Evolutionary conservation across 2,113 vertebrate species (phyloP), one percentile per base, ranked within the genome.

Genomic region (Eublepharis macularius): DNA sequence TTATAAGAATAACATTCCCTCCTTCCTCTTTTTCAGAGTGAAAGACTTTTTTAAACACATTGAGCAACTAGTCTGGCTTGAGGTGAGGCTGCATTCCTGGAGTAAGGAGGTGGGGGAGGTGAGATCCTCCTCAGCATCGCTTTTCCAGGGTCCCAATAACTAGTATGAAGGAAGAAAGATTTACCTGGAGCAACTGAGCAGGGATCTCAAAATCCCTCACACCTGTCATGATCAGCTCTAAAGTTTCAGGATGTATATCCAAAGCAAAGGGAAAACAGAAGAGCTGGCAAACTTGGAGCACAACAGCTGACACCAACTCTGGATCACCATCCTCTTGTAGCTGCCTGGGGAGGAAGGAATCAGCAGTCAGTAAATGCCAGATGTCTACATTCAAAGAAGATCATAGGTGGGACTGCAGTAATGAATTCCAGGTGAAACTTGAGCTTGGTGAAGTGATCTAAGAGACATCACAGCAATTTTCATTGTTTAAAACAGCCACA

Each of bases 191-290:
- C 81, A 97, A 92, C 72, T 89, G 90, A n/a, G 92, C 80, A 26
- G 95, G 86, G 29, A 96, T 94, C 90, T 95, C 89, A 0, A 90
- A 81, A 2, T 94, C 87, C 66, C 85, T 95, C 74, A 97, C 79
- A 83, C 94, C 91, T 29, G 91, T 76, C 72, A 83, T 1, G 69
- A 97, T 85, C 43, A 85, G 82, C 43, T 45, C 65, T 49, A 96
- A 89, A 39, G 84, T 91, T 34, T 95, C 91, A 39, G 82, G 83
- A 34, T 96, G 91, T 87, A 94, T 75, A 45, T 97, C 95, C 93
- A 97, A 36, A 43, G 96, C 94, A 32, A 97, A 96, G 29, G 97
- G 96, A 81, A 97, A 95, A 84, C 95, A 97, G 47, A 97, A 90
- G 26, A 97, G 93, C 85, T 96, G 96, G 88, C 96, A 96, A 74